Percentiles rank a stretch among this genome's conserved stretches.
Conservation (phyloP, 2,888 invertebrate genomes). For the Netelia inedita region DNA sequence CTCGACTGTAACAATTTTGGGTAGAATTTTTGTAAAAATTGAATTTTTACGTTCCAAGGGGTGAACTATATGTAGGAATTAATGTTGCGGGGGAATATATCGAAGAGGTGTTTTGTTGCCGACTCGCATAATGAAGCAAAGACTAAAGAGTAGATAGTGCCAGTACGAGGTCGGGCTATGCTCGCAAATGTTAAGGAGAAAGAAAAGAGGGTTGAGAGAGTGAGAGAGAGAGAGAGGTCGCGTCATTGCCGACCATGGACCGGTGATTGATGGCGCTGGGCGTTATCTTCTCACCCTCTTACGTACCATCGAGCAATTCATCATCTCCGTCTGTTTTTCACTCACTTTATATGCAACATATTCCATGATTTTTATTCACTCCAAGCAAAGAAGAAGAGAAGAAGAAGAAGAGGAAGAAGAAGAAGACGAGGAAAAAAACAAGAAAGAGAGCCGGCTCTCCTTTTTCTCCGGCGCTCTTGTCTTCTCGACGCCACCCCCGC, state of each 20-base stretch:
- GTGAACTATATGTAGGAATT: not conserved
- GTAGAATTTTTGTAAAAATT: too few species aligned
- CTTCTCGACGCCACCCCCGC: constrained; percentile 42
- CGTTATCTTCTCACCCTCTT: constrained; percentile 83
- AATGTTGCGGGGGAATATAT: constrained; percentile 1
- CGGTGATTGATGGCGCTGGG: constrained; percentile 84
- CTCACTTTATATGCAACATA: constrained; percentile 85
- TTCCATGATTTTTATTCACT: constrained; percentile 85
- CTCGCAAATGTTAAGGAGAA: constrained; percentile 38
- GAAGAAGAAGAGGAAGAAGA: constrained; percentile 66
- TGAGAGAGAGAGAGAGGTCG: constrained; percentile 73
- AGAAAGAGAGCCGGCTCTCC: constrained; percentile 55
- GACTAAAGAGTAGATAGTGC: constrained; percentile 47
- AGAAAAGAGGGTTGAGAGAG: constrained; percentile 39
- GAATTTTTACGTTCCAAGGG: too few species aligned
- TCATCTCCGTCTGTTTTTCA: constrained; percentile 85
- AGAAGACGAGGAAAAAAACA: constrained; percentile 64
- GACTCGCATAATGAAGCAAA: constrained; percentile 10
- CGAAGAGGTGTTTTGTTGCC: constrained; percentile 18
- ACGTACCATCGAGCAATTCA: constrained; percentile 82
- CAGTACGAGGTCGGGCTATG: constrained; percentile 22
- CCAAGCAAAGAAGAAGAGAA: constrained; percentile 71
- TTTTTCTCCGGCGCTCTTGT: constrained; percentile 45
- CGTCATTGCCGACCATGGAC: constrained; percentile 82
- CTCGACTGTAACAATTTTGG: too few species aligned